phyloP scores from a whole-genome alignment of 2,888 invertebrate genomes.

The Dasysyrphus tricinctus region DNA sequence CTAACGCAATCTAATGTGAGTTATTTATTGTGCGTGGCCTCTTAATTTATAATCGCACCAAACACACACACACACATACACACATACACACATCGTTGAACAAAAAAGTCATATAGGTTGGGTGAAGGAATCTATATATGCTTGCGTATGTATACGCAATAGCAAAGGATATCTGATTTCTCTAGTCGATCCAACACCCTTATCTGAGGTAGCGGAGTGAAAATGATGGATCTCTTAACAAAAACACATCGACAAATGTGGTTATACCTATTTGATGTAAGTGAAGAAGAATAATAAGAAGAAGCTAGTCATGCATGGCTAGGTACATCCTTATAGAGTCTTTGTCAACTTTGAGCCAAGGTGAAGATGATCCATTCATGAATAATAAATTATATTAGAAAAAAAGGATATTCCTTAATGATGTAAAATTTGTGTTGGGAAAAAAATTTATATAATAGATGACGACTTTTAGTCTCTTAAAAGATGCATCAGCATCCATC shows the following conservation, averaged over 20 bases:
- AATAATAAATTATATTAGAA: constrained; percentile 21
- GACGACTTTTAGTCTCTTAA: constrained; percentile 4
- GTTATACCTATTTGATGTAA: constrained; percentile 30
- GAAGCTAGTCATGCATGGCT: constrained; percentile 8
- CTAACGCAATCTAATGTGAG: not conserved
- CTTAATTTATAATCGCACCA: constrained; percentile 25
- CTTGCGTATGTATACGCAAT: too few species aligned
- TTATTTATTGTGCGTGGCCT: constrained; percentile 40
- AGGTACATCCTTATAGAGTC: not conserved
- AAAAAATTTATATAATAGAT: not conserved
- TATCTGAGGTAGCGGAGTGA: not conserved
- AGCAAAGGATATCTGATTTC: constrained; percentile 44
- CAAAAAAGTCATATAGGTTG: not conserved
- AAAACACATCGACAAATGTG: constrained; percentile 46
- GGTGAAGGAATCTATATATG: not conserved
- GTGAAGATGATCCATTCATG: constrained; percentile 18
- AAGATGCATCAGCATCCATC: constrained; percentile 19
- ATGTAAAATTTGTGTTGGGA: not conserved
- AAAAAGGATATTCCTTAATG: constrained; percentile 22
- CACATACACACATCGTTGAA: not conserved
- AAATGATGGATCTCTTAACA: constrained; percentile 20
- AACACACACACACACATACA: not conserved
- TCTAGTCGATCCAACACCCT: constrained; percentile 18
- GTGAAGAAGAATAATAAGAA: not conserved
- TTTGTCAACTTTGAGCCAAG: constrained; percentile 8